A percentile compares a stretch with the other conserved stretches of the same genome.
Evolutionary conservation across 2,888 invertebrate species (phyloP).

Genomic region (Schizaphis graminum): DNA sequence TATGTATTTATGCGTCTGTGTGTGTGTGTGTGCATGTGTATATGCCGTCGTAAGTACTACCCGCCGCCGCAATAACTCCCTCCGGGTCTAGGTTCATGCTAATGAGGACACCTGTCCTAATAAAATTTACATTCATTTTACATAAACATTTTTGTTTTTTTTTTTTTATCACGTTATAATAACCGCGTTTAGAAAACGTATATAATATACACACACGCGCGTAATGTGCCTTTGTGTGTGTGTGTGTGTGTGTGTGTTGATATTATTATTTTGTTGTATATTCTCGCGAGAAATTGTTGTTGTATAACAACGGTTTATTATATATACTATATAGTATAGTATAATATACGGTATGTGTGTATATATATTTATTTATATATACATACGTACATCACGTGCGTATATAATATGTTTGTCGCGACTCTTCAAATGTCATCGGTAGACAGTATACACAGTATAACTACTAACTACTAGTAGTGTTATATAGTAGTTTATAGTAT

Average conservation of each 20-base stretch:
- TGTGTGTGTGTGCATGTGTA: neutral
- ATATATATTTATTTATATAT: neutral
- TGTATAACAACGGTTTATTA: neutral
- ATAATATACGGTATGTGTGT: neutral
- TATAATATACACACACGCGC: neutral
- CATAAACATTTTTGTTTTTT: slow-evolving; percentile 43
- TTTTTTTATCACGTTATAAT: slow-evolving; percentile 55
- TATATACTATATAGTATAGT: too few species aligned
- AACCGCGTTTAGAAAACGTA: slow-evolving; percentile 54
- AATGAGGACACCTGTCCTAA: slow-evolving; percentile 65
- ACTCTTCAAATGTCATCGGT: slow-evolving; percentile 25
- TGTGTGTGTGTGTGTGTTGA: neutral
- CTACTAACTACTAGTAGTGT: neutral
- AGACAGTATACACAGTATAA: neutral
- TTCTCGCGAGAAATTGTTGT: slow-evolving; percentile 11
- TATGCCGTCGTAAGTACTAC: slow-evolving; percentile 3
- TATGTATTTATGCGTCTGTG: neutral
- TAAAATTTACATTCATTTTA: slow-evolving; percentile 65
- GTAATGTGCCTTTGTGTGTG: neutral
- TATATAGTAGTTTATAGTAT: neutral
- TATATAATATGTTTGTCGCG: slow-evolving; percentile 5
- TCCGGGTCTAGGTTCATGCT: slow-evolving; percentile 52
- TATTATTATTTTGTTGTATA: slow-evolving; percentile 44
- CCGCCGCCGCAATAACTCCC: slow-evolving; percentile 30
- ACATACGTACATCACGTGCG: neutral